A percentile compares a stretch with the other conserved stretches of the same genome.
These are phyloP conservation scores for Callinectes sapidus DNA, from an alignment of 2,888 invertebrate species.

Conservation along the genomic window DNA sequence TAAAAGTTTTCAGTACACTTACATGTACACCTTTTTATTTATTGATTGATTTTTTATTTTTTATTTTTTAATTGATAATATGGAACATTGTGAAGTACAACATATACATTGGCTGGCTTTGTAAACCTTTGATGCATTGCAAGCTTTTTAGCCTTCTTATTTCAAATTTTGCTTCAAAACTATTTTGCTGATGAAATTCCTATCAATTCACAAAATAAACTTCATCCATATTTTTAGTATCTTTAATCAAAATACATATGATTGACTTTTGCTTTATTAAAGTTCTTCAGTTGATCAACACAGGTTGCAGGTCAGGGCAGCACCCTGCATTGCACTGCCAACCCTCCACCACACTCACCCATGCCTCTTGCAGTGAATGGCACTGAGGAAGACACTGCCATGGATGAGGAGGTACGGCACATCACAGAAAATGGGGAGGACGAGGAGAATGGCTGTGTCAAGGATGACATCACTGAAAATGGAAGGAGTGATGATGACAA, in stretches of 20 bases:
- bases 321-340: background rate
- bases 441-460: constrained; percentile 28
- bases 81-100: background rate
- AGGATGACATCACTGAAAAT: constrained; percentile 47
- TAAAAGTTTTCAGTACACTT: background rate
- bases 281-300: background rate
- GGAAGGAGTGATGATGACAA: constrained; percentile 39
- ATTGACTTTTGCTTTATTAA: background rate
- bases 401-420: constrained; percentile 53
- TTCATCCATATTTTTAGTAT: background rate
- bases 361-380: constrained; percentile 64
- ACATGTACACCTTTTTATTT: background rate
- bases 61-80: background rate
- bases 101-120: background rate
- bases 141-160: constrained; percentile 32
- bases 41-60: no score
- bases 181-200: background rate
- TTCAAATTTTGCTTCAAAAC: constrained; percentile 27
- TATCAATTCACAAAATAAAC: background rate
- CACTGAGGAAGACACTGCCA: constrained; percentile 55
- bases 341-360: background rate
- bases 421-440: constrained; percentile 42
- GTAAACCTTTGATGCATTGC: constrained; percentile 22
- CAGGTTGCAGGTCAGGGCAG: background rate
- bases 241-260: background rate